A percentile compares a stretch with the other conserved stretches of the same genome.
Evolutionary conservation across 2,797 vertebrate species (phyloP).

Genomic region (Phalloptychus januarius): DNA sequence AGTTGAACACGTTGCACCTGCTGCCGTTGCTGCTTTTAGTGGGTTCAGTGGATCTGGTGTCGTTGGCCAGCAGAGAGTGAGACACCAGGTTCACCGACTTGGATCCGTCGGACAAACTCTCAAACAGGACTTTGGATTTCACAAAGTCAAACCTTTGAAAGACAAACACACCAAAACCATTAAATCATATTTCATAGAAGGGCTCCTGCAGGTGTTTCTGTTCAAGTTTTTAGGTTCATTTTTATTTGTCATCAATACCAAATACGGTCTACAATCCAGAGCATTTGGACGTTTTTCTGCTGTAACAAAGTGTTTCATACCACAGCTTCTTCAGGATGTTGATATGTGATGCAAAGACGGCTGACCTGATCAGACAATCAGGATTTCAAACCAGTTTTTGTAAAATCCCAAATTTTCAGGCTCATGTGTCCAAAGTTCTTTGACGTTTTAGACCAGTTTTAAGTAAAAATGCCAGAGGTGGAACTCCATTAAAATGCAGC

Average conservation of each 20-base stretch:
- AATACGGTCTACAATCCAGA: neutral
- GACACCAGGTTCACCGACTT: slow-evolving; percentile 95
- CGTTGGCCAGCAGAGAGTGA: slow-evolving; percentile 95
- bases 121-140: slow-evolving; percentile 96
- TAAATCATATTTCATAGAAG: neutral
- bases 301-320: no score
- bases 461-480: neutral
- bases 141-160: slow-evolving; percentile 93
- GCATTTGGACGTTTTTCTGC: neutral
- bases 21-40: slow-evolving; percentile 37
- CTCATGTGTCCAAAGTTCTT: neutral
- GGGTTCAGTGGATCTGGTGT: slow-evolving; percentile 84
- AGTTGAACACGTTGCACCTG: slow-evolving; percentile 88
- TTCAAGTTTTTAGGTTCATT: neutral
- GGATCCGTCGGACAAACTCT: slow-evolving; percentile 94
- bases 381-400: neutral
- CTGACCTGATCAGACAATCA: no score
- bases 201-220: neutral
- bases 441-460: neutral
- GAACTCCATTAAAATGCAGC: no score
- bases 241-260: neutral
- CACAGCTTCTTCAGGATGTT: no score
- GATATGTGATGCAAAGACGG: no score
- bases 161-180: slow-evolving; percentile 6
- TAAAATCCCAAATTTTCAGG: neutral